Percentiles rank a stretch among this genome's conserved stretches.
These are phyloP conservation scores for Chouioia cunea DNA, from an alignment of 2,888 invertebrate genomes.

Conservation along the genomic window DNA sequence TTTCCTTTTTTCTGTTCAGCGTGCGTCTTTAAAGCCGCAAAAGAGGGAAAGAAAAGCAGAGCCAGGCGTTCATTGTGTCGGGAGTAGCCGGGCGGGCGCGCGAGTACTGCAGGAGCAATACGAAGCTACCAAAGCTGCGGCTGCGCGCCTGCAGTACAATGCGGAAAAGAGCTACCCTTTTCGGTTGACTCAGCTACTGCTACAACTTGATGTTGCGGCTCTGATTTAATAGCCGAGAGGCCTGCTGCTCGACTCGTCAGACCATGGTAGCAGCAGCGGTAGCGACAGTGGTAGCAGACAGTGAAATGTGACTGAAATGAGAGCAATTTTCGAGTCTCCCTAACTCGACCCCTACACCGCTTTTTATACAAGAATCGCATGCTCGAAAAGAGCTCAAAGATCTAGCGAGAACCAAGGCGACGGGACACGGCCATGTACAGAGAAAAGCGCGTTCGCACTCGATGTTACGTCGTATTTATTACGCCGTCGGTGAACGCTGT, in stretches of 20 bases:
- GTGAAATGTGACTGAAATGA: constrained; percentile 55
- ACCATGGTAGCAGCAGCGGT: no score
- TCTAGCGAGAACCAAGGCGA: no score
- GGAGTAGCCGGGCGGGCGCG: no score
- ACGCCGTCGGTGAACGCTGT: constrained; percentile 8
- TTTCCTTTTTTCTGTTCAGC: no score
- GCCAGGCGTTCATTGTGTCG: not conserved
- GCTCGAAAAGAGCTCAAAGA: no score
- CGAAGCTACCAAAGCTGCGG: no score
- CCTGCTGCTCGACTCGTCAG: constrained; percentile 37
- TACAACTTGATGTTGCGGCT: constrained; percentile 37
- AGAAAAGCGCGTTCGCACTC: constrained; percentile 50
- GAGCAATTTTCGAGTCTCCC: constrained; percentile 55
- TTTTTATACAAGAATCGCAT: not conserved
- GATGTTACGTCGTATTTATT: constrained; percentile 52
- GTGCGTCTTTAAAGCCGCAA: no score
- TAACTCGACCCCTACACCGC: constrained; percentile 4
- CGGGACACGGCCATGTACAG: constrained; percentile 41
- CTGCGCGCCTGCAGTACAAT: no score
- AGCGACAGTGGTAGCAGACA: no score
- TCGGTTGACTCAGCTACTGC: not conserved
- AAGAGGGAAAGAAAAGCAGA: not conserved
- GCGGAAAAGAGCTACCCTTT: constrained; percentile 41
- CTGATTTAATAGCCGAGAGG: constrained; percentile 56
- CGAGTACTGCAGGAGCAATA: no score